Percentiles rank a stretch among this genome's conserved stretches.
phyloP scores from a whole-genome alignment of 2,797 vertebrate species.

The Acipenser transmontanus region DNA sequence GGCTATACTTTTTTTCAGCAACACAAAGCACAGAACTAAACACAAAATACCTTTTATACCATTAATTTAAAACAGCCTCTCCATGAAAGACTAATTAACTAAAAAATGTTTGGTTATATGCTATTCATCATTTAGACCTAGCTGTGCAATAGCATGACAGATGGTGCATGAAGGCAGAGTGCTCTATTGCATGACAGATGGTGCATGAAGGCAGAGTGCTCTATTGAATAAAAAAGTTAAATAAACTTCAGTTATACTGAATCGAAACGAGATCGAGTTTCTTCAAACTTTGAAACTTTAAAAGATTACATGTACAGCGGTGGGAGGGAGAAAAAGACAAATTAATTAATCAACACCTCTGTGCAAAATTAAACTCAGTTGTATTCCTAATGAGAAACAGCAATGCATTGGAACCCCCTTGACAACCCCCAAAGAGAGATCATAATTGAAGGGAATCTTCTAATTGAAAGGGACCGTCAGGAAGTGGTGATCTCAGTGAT shows the following conservation, averaged over 20 bases:
- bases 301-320: conserved; percentile 42
- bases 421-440: no score
- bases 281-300: conserved; percentile 55
- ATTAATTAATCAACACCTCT: conserved; percentile 60
- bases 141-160: conserved; percentile 41
- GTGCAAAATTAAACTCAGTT: conserved; percentile 48
- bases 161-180: conserved; percentile 45
- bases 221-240: conserved; percentile 54
- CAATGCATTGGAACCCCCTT: conserved; percentile 9
- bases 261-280: conserved; percentile 51
- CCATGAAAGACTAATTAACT: conserved; percentile 26
- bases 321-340: conserved; percentile 25
- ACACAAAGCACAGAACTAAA: conserved; percentile 32
- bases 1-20: conserved; percentile 31
- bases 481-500: no score
- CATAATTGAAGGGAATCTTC: no score
- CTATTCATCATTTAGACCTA: conserved; percentile 42
- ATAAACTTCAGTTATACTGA: conserved; percentile 50
- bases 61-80: conserved; percentile 36
- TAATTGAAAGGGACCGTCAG: no score
- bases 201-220: conserved; percentile 41
- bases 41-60: conserved; percentile 27
- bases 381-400: conserved; percentile 57
- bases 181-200: conserved; percentile 49
- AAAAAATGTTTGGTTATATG: conserved; percentile 26